A percentile compares a stretch with the other conserved stretches of the same genome.
phyloP scores from a whole-genome alignment of 2,113 vertebrate species.

The Oncorhynchus clarkii region DNA sequence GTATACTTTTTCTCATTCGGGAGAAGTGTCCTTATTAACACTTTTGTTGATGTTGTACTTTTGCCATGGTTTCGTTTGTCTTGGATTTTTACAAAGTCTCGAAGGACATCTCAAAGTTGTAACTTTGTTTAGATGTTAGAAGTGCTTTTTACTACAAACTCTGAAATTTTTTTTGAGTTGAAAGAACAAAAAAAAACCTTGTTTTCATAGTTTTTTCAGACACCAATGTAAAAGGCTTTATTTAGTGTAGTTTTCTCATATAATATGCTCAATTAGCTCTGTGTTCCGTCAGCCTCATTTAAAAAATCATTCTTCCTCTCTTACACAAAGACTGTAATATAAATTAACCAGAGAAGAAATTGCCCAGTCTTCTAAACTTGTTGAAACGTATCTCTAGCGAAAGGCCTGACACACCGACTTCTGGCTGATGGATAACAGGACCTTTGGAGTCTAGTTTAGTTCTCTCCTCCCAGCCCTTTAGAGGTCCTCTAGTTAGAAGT shows the following conservation, averaged over 20 bases:
- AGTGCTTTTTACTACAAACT: constrained; percentile 2
- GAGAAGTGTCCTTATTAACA: too few relatives aligned
- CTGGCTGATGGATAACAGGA: not conserved
- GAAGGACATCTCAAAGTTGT: constrained; percentile 23
- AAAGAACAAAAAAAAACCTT: not conserved
- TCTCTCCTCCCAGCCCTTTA: not conserved
- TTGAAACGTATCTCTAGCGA: not conserved
- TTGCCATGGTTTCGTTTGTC: too few relatives aligned
- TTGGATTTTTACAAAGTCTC: not conserved
- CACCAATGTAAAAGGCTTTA: not conserved
- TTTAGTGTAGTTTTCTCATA: not conserved
- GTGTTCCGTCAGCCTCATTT: not conserved
- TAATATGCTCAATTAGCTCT: not conserved
- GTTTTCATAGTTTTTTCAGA: not conserved
- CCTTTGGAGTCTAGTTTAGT: not conserved
- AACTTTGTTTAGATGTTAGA: not conserved
- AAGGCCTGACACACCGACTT: not conserved
- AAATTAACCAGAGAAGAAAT: not conserved
- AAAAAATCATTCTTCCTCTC: not conserved
- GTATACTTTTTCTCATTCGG: constrained; percentile 17
- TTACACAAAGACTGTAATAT: not conserved
- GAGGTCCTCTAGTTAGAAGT: not conserved
- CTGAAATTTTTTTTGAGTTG: not conserved
- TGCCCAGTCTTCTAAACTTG: too few relatives aligned
- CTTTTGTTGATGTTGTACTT: too few relatives aligned